These are phyloP conservation scores for Zingel zingel DNA, from an alignment of 2,113 vertebrate species.

Conservation along the genomic window DNA sequence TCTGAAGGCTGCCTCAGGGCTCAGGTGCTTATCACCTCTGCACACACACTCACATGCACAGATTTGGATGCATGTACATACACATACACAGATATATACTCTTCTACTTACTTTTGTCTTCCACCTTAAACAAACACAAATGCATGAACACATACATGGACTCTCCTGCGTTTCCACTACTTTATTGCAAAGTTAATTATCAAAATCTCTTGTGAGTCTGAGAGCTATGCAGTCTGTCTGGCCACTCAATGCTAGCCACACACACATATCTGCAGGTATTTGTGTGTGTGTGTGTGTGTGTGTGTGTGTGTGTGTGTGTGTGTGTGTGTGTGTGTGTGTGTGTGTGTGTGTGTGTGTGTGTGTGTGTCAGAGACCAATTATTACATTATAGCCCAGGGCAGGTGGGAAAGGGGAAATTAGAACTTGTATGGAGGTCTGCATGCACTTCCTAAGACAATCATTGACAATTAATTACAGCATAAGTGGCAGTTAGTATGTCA, in stretches of 20 bases:
- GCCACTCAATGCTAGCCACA: slow-evolving; percentile 11
- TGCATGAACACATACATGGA: slow-evolving; percentile 7
- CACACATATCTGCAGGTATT: slow-evolving; percentile 8
- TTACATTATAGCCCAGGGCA: slow-evolving; percentile 24
- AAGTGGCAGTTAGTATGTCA: slow-evolving; percentile 33
- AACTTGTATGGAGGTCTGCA: slow-evolving; percentile 49
- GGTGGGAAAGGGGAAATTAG: slow-evolving; percentile 44
- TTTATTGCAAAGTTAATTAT: slow-evolving; percentile 66
- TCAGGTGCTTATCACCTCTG: slow-evolving; percentile 81
- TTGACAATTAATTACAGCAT: slow-evolving; percentile 54
- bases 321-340: not conserved
- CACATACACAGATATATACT: not conserved
- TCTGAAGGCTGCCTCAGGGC: slow-evolving; percentile 76
- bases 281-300: slow-evolving; percentile 4
- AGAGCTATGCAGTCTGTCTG: slow-evolving; percentile 18
- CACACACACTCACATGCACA: slow-evolving; percentile 51
- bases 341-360: not conserved
- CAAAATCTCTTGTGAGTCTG: slow-evolving; percentile 42
- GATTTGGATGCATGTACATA: not conserved
- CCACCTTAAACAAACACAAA: not conserved
- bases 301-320: slow-evolving; percentile 1
- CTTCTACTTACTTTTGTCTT: slow-evolving; percentile 26
- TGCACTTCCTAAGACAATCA: slow-evolving; percentile 52
- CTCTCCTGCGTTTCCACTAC: not conserved
- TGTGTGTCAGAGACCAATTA: slow-evolving; percentile 33